Evolutionary conservation across 2,113 vertebrate species (phyloP), one percentile per base, ranked within the genome.

Genomic region (Caloenas nicobarica): DNA sequence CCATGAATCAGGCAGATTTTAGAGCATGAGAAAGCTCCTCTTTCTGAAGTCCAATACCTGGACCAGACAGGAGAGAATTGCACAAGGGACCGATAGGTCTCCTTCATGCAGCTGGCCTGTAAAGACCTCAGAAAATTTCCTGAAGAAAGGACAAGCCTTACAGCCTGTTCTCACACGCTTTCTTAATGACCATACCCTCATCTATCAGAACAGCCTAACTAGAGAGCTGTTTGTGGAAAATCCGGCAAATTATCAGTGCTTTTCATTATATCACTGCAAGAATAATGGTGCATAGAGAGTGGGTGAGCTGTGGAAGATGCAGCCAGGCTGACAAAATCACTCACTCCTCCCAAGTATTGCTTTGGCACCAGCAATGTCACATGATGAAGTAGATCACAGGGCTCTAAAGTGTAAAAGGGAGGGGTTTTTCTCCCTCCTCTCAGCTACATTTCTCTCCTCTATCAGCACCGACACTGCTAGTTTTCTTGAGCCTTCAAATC

Each of bases 271-370:
- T 83, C 31, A 7, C 50, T 73, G 2, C 0, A 1, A 57, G 38
- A 40, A 76, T 80, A 57, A 91, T 57, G 71, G 79, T 72, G 66
- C 50, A 71, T 10, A 73, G 85, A 83, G 83, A 81, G 93, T 69
- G 66, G 84, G 58, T 91, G 74, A 82, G 17, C 24, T 89, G 54
- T 58, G 79, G 85, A 96, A 76, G 69, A 77, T 91, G 81, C 53
- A 93, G 23, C 53, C 58, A 81, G 65, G 56, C 65, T 95, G 91
- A 73, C 91, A 91, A 70, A 89, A 73, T 89, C 80, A 23, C 66
- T 87, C 79, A 80, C n/a, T 81, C 46, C 79, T 91, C 81, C 91
- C 64, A 86, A 53, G 60, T 71, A 24, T 69, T 42, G 31, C 74
- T 91, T 83, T 86, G 81, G 40, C 79, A 86, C 82, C 26, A n/a